Base-by-base conservation (phyloP, 2,797 vertebrate genomes). In the Artibeus lituratus region DNA sequence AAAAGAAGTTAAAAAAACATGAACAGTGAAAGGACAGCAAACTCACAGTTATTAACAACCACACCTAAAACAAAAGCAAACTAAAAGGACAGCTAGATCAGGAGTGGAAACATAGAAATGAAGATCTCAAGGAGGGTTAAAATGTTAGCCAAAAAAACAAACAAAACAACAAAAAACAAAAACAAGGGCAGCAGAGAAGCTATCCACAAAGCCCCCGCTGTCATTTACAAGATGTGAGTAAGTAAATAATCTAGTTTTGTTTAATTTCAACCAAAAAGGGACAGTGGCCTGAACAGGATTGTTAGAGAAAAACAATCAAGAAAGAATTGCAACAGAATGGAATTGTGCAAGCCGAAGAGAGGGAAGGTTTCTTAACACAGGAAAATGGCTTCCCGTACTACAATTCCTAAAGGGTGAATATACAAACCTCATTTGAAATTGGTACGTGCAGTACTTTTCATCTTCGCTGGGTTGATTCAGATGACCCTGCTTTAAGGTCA, bases 231-330 rank as follows among this genome's bases (percentile, higher is more conserved):
- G 74, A 35, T 69, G 16, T 69, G 19, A 90, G 49, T 84, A 69
- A 76, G 18, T 42, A 82, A 82, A 83, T 81, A 83, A 37, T 19
- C 32, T 62, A 76, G 29, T 62, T 94, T 84, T 92, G 18, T 35
- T 92, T 78, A 77, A 78, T 87, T 92, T 77, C 76, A 90, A 74
- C 76, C 57, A 55, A 77, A 89, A 90, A n/a, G 39, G 19, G 22
- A 49, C 37, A 90, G 32, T n/a, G 22, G n/a, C 32, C 19, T 24
- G n/a, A 73, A 83, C 14, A 32, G 18, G 21, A 32, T 1, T 57
- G 3, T 78, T 74, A 21, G 32, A 80, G 59, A 37, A 85, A 22
- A 15, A 57, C 22, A 78, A 59, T 24, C 44, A 59, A 78, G 39
- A 81, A 69, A 15, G 55, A 78, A 90, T 65, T 83, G 82, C 62